Conservation (phyloP, 1,140 invertebrate species). For the Sitophilus oryzae region DNA sequence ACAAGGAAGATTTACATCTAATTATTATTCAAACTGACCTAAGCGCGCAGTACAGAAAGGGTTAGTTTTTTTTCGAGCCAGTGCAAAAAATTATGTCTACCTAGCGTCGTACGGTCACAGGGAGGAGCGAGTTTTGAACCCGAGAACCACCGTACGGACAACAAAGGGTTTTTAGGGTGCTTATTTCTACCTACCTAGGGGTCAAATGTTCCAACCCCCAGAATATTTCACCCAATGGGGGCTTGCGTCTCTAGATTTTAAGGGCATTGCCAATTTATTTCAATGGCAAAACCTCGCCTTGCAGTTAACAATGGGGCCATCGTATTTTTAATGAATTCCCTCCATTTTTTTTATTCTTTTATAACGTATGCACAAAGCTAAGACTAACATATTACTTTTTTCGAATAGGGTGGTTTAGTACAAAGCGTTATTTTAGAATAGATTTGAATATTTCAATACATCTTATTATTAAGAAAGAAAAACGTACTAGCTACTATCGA, state of each 20-base stretch:
- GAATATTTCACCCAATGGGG: conserved; percentile 12
- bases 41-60: conserved; percentile 10
- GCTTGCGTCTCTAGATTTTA: background rate
- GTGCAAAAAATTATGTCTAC: conserved; percentile 6
- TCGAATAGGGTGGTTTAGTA: too few relatives aligned
- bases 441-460: too few relatives aligned
- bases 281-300: conserved; percentile 19
- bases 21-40: conserved; percentile 24
- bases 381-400: too few relatives aligned
- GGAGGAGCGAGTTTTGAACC: too few relatives aligned
- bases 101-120: background rate
- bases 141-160: background rate
- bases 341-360: conserved; percentile 8
- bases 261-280: conserved; percentile 24
- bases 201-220: conserved; percentile 3
- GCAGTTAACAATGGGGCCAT: background rate
- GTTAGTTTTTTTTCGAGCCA: conserved; percentile 21
- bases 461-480: too few relatives aligned
- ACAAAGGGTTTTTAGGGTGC: background rate
- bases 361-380: background rate
- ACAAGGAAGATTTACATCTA: conserved; percentile 14
- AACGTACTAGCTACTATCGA: too few relatives aligned
- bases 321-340: conserved; percentile 2
- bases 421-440: too few relatives aligned
- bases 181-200: conserved; percentile 4